These are phyloP conservation scores for Heptranchias perlo DNA, from an alignment of 2,113 vertebrate species.

Conservation along the genomic window DNA sequence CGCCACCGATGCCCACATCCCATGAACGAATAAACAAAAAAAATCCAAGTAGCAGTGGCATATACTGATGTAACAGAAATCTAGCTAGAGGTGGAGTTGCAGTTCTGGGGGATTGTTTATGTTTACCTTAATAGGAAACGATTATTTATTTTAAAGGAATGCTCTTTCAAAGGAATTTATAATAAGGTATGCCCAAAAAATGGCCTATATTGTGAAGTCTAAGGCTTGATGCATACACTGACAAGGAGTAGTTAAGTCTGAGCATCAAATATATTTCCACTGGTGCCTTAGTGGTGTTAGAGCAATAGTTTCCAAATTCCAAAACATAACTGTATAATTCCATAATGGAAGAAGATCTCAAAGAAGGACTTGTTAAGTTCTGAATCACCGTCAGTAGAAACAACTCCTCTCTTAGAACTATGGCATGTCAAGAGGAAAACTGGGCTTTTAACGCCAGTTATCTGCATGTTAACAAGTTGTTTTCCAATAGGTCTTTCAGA, in stretches of 20 bases:
- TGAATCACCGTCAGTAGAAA: neutral
- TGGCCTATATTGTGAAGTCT: neutral
- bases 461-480: no score
- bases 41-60: no score
- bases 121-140: neutral
- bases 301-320: neutral
- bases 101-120: neutral
- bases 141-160: neutral
- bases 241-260: neutral
- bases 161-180: neutral
- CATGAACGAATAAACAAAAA: no score
- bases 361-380: neutral
- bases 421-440: neutral
- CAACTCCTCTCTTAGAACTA: neutral
- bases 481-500: neutral
- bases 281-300: neutral
- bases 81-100: neutral
- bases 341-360: neutral
- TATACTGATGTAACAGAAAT: neutral
- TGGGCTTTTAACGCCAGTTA: neutral
- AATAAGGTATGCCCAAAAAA: neutral
- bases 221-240: neutral
- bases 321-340: neutral
- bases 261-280: neutral
- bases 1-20: no score